These are phyloP conservation scores for Salvator merianae DNA, from an alignment of 2,113 vertebrate genomes.

Conservation along the genomic window DNA sequence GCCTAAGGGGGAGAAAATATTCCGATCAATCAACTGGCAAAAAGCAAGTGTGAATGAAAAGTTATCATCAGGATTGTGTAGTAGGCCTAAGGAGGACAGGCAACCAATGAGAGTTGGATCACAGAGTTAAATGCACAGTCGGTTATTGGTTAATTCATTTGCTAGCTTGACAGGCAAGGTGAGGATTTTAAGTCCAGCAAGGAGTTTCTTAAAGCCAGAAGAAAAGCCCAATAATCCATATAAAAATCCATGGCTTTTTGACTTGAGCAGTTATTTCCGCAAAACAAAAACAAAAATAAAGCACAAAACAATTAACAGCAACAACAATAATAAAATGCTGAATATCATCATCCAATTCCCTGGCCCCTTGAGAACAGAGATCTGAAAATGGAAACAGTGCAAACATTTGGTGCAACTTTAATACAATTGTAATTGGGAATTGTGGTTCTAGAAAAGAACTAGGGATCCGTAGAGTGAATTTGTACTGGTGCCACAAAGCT, in stretches of 20 bases:
- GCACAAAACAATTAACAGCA: neutral
- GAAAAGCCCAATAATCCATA: neutral
- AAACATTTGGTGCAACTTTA: neutral
- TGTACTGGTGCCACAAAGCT: neutral
- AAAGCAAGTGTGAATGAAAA: constrained; percentile 13
- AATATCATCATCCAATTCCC: neutral
- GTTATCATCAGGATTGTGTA: constrained; percentile 10
- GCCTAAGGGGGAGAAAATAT: constrained; percentile 28
- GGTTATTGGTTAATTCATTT: neutral
- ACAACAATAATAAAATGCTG: too few species aligned
- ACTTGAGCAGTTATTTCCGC: neutral
- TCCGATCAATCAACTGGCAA: constrained; percentile 41
- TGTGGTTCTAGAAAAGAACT: neutral
- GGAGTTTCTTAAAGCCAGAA: too few species aligned
- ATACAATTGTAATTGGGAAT: neutral
- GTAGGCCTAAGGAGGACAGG: constrained; percentile 28
- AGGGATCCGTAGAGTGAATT: neutral
- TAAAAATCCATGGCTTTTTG: neutral
- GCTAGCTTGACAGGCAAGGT: constrained; percentile 20
- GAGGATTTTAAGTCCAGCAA: neutral
- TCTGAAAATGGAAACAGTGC: neutral
- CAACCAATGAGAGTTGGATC: constrained; percentile 23
- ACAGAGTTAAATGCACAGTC: constrained; percentile 22
- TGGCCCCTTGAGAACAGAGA: neutral
- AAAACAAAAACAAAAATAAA: neutral